Percentiles rank a stretch among this genome's conserved stretches.
Conservation (phyloP, 2,113 vertebrate species). For the Psephotus haematonotus region DNA sequence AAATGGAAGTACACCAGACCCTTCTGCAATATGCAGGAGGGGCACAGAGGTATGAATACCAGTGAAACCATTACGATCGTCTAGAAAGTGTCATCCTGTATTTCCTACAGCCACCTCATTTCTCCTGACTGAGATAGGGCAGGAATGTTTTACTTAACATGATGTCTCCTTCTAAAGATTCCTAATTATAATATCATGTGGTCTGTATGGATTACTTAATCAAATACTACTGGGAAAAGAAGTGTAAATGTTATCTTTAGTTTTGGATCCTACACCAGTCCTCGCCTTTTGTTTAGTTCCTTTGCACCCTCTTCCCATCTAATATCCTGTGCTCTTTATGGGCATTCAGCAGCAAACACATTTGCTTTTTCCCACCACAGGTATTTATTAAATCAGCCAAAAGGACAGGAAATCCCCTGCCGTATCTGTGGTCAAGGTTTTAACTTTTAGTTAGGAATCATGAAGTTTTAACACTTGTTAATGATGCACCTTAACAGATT, state of each 20-base stretch:
- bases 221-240: background rate
- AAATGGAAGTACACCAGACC: background rate
- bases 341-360: background rate
- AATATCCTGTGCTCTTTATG: background rate
- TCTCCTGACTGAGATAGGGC: background rate
- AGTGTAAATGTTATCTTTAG: background rate
- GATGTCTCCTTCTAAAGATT: background rate
- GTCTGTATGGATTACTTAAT: background rate
- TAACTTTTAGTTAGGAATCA: background rate
- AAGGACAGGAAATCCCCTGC: background rate
- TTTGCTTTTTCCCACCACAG: background rate
- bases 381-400: background rate
- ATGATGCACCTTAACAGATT: background rate
- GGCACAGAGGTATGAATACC: background rate
- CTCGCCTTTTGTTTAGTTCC: background rate
- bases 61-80: background rate
- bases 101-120: background rate
- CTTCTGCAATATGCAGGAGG: background rate
- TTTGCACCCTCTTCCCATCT: background rate
- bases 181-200: background rate
- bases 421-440: background rate
- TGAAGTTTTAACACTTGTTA: background rate
- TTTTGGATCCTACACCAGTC: background rate
- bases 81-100: background rate
- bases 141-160: background rate